Percentiles rank a stretch among this genome's conserved stretches.
Conservation (phyloP, 1,140 invertebrate genomes). For the Drosophila erecta region DNA sequence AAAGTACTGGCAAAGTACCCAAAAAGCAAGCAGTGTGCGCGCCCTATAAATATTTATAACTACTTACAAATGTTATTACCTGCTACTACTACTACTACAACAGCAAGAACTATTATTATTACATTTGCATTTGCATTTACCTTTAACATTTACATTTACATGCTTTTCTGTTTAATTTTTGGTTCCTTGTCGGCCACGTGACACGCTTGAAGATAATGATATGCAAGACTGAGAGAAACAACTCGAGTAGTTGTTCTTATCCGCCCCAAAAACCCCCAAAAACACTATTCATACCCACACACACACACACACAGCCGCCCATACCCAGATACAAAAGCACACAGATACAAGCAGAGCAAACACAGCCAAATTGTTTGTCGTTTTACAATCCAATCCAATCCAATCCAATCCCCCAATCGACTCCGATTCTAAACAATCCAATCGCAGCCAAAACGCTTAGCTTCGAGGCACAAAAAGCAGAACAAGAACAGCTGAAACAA, state of each 20-base stretch:
- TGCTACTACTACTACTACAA: conserved; percentile 32
- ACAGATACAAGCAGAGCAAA: conserved; percentile 45
- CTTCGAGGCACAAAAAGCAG: conserved; percentile 48
- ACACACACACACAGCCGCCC: conserved; percentile 9
- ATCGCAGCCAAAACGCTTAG: conserved; percentile 46
- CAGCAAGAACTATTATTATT: conserved; percentile 39
- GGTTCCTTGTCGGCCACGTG: conserved; percentile 48
- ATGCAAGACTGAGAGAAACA: conserved; percentile 62
- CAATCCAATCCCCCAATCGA: conserved; percentile 25
- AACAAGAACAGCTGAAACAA: conserved; percentile 60
- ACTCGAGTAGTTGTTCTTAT: conserved; percentile 55
- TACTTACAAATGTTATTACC: conserved; percentile 63
- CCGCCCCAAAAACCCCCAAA: background rate
- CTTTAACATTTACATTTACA: conserved; percentile 52
- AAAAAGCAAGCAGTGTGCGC: conserved; percentile 45
- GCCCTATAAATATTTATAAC: conserved; percentile 62
- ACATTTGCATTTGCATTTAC: conserved; percentile 54
- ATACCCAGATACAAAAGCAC: conserved; percentile 21
- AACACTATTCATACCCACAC: conserved; percentile 18
- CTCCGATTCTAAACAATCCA: conserved; percentile 31
- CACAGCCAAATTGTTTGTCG: conserved; percentile 46
- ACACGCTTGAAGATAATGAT: conserved; percentile 60
- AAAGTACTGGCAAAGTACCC: conserved; percentile 73
- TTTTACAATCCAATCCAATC: conserved; percentile 46
- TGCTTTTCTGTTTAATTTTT: conserved; percentile 51